A percentile compares a stretch with the other conserved stretches of the same genome.
Evolutionary conservation across 1,140 invertebrate species (phyloP).

Genomic region (Papilio dardanus): DNA sequence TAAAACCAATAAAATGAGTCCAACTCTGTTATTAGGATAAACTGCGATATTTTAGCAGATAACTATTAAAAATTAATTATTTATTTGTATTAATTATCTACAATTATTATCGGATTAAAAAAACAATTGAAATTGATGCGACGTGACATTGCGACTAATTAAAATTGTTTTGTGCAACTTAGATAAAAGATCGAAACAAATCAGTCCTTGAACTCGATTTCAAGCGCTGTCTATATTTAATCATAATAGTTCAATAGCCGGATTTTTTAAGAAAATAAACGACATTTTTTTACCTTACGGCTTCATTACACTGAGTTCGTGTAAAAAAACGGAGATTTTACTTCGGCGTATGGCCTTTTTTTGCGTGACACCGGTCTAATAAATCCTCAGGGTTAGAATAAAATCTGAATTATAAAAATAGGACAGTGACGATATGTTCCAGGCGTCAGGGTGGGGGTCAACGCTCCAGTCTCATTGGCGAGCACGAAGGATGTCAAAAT

Average conservation of each 20-base stretch:
- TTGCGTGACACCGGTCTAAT: no score
- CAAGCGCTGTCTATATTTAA: not conserved
- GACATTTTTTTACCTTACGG: not conserved
- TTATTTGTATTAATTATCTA: not conserved
- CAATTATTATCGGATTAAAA: not conserved
- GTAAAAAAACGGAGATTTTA: no score
- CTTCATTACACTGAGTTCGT: no score
- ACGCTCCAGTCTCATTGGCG: no score
- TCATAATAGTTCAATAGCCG: not conserved
- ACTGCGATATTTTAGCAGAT: not conserved
- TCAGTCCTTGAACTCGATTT: conserved; percentile 1
- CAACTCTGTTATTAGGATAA: not conserved
- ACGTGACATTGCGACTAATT: conserved; percentile 1
- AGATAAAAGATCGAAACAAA: not conserved
- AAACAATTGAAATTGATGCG: not conserved
- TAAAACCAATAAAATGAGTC: not conserved
- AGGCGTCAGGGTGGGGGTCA: no score
- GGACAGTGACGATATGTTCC: no score
- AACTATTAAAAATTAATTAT: not conserved
- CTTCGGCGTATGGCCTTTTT: no score
- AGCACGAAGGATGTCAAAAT: no score
- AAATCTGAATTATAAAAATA: no score
- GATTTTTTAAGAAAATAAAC: not conserved
- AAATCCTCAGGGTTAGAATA: no score
- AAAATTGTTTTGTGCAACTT: not conserved